Evolutionary conservation across 2,113 vertebrate genomes (phyloP), one percentile per base, ranked within the genome.

Genomic region (Hippocampus barbouri): DNA sequence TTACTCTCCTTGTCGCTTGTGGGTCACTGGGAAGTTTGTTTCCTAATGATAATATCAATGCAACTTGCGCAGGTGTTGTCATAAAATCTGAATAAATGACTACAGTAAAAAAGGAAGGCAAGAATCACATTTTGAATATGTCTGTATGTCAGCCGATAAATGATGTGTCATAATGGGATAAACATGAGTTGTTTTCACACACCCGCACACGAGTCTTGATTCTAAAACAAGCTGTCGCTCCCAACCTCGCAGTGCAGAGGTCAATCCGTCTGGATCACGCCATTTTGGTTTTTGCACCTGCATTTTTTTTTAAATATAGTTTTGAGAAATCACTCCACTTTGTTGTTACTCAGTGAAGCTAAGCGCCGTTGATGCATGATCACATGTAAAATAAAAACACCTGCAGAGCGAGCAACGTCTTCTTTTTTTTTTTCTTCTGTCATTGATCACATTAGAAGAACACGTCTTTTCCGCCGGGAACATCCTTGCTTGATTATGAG

Each of bases 101-200:
- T 15, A 10, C 68, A 76, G 59, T 71, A 74, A 80, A 79, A 38
- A 79, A 78, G 57, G 1, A 40, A 63, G 75, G 80, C 43, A 68
- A 72, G 40, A 68, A 68, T 78, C 75, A 77, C 67, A 75, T 85
- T 78, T 83, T 85, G 81, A 87, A 89, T 81, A 78, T 18, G 65
- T 81, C 79, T 78, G 61, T 77, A 82, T 88, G 81, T 66, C 74
- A 73, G 74, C 71, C 75, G 70, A 49, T 78, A 74, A 79, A 83
- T 85, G 80, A 83, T 86, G 85, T 81, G 82, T 81, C 71, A 59
- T 88, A 83, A 89, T 90, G 84, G 75, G 75, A 88, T 86, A 87
- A 90, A 90, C 84, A 88, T 71, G 74, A 73, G 10, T 23, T 69
- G 71, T 56, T 56, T 54, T 68, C 21, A 54, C 49, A 68, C 73